Base-by-base conservation (phyloP, 2,888 invertebrate species). In the Esperia sulphurella region DNA sequence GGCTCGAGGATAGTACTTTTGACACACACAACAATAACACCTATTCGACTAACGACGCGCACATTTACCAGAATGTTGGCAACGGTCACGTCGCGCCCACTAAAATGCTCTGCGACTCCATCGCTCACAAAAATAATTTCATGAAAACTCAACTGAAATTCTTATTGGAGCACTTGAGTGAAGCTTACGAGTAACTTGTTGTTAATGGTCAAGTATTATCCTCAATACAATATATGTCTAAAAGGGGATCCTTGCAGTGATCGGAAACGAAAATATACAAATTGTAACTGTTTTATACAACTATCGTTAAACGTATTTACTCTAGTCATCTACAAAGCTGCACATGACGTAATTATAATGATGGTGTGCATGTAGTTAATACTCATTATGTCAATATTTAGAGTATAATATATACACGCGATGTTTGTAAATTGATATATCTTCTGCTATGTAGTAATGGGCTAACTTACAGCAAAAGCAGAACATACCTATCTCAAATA, bases 101-200 rank as follows among this genome's bases (percentile, higher is more conserved):
- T 45, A 76, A 85, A 62, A 57, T 73, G 75, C 82, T 89, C 31
- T 88, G 88, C 76, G 83, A 87, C 70, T 87, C 87, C 46, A 88
- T 90, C 68, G 85, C 87, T 67, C 78, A 90, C 79, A 86, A 85
- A 71, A 88, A 87, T 59, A 71, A 65, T 68, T 86, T 79, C 75
- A 86, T 87, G 87, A 90, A 86, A 78, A 73, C 62, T 55, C 87
- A 87, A 71, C 90, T 92, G 76, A 92, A 90, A 76, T 92, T 91
- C 78, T 86, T 92, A 71, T 90, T 92, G 75, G 92, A 92, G 77
- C 91, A 92, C 74, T 79, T 92, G 81, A 93, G 92, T 82, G 92
- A 92, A 77, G 89, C 92, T 59, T 92, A 92, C 79, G 92, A 92
- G 79, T 93, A 84, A 90, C 69, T 59, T 59, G 75, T 76, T 75